A percentile compares a stretch with the other conserved stretches of the same genome.
Conservation (phyloP, 2,113 vertebrate species). For the rabbit (Oryctolagus cuniculus) region mOryCun1.1 NC_091451.1:9772001-9772500, state of each 20-base stretch:
- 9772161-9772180: slow-evolving; percentile 6
- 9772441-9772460: slow-evolving; percentile 71
- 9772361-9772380: background rate
- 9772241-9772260: too few species aligned
- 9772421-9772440: slow-evolving; percentile 72
- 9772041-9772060: slow-evolving; percentile 1
- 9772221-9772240: too few species aligned
- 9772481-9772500: slow-evolving; percentile 52
- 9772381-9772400: background rate
- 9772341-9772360: background rate
- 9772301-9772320: background rate
- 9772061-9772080: background rate
- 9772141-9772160: background rate
- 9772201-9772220: too few species aligned
- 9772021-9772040: background rate
- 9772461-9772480: slow-evolving; percentile 47
- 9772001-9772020: slow-evolving; percentile 49
- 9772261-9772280: slow-evolving; percentile 8
- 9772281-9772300: background rate
- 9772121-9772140: too few species aligned
- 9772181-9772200: background rate
- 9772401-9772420: slow-evolving; percentile 20
- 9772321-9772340: background rate
- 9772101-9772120: slow-evolving; percentile 27
- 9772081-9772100: slow-evolving; percentile 11